Conservation (phyloP, 2,888 invertebrate species). For the Scaptomyza cyrtandrae region DNA sequence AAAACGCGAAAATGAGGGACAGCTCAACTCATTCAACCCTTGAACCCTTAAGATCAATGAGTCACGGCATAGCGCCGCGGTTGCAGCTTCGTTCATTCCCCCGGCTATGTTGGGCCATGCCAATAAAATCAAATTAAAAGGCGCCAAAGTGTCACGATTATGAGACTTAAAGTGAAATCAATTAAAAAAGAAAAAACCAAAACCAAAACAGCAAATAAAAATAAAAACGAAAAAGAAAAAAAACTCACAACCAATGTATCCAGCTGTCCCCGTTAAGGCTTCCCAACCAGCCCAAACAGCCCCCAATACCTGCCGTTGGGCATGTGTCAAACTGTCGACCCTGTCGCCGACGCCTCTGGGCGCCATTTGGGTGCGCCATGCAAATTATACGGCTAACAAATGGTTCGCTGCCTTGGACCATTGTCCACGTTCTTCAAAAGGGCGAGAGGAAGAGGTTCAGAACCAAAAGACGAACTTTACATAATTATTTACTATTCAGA, state of each 20-base stretch:
- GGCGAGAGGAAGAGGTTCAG: too few species aligned
- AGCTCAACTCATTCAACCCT: slow-evolving; percentile 56
- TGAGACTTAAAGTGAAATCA: slow-evolving; percentile 79
- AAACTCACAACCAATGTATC: slow-evolving; percentile 21
- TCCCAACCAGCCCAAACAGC: background rate
- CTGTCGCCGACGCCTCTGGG: slow-evolving; percentile 35
- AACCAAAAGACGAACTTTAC: background rate
- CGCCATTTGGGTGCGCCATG: slow-evolving; percentile 63
- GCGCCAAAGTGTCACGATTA: slow-evolving; percentile 81
- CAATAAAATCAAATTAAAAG: slow-evolving; percentile 81
- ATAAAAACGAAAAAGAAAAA: slow-evolving; percentile 48
- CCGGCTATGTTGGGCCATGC: slow-evolving; percentile 61
- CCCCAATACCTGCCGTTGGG: slow-evolving; percentile 22
- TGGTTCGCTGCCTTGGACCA: slow-evolving; percentile 35
- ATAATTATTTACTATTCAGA: slow-evolving; percentile 10
- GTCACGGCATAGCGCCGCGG: background rate
- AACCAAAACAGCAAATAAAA: too few species aligned
- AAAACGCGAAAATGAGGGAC: slow-evolving; percentile 73
- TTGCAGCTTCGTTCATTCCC: slow-evolving; percentile 5
- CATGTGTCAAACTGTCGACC: slow-evolving; percentile 68
- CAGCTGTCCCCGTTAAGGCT: background rate
- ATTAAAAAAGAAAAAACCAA: slow-evolving; percentile 58
- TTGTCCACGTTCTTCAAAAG: background rate
- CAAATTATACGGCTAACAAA: slow-evolving; percentile 70
- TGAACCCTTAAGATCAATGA: background rate